phyloP scores from a whole-genome alignment of 1,140 invertebrate species.

The Neodiprion lecontei region DNA sequence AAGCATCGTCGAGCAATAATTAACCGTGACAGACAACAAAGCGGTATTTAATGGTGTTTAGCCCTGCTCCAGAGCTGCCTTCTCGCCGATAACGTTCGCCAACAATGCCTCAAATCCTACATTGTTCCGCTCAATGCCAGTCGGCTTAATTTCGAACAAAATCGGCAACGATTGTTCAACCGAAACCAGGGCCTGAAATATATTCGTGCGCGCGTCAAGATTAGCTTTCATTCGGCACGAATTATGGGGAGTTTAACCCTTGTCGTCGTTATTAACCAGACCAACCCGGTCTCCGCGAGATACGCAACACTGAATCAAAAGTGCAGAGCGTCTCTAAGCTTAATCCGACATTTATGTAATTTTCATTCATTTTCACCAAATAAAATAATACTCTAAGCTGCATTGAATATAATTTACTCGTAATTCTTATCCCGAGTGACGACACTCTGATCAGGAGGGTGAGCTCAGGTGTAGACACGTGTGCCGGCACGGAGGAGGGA shows the following conservation, averaged over 20 bases:
- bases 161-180: conserved; percentile 43
- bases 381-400: too few relatives aligned
- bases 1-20: conserved; percentile 37
- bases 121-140: conserved; percentile 50
- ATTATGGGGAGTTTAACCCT: neutral
- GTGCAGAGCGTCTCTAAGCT: neutral
- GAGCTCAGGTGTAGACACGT: too few relatives aligned
- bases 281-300: neutral
- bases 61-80: conserved; percentile 37
- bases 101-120: conserved; percentile 55
- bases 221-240: conserved; percentile 4
- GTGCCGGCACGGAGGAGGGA: too few relatives aligned
- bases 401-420: too few relatives aligned
- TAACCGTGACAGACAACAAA: conserved; percentile 54
- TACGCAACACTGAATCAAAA: neutral
- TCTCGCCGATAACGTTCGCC: conserved; percentile 48
- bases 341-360: neutral
- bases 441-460: too few relatives aligned
- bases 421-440: too few relatives aligned
- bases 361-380: neutral
- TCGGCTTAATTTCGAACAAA: conserved; percentile 51
- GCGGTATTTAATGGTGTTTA: conserved; percentile 55
- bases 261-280: neutral
- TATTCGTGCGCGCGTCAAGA: conserved; percentile 6
- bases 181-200: conserved; percentile 33